Conservation (phyloP, 1,140 invertebrate species). For the Lordiphosa mommai region DNA sequence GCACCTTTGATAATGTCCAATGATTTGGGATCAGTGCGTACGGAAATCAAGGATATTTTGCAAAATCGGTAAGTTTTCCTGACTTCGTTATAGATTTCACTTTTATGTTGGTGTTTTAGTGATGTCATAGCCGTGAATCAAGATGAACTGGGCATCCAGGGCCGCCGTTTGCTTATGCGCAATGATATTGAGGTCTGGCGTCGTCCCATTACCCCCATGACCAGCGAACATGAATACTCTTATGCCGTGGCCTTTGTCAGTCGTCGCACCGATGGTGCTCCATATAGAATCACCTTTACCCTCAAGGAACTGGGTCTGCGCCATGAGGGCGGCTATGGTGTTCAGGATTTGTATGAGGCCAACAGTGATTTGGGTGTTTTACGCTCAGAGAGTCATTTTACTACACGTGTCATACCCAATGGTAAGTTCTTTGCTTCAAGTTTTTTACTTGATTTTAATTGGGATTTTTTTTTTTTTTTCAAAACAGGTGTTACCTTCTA, state of each 20-base stretch:
- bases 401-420: slow-evolving; percentile 68
- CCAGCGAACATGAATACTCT: slow-evolving; percentile 87
- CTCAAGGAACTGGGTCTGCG: slow-evolving; percentile 81
- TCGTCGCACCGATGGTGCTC: slow-evolving; percentile 85
- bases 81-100: slow-evolving; percentile 80
- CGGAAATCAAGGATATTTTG: slow-evolving; percentile 88
- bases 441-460: slow-evolving; percentile 6
- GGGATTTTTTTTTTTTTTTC: neutral
- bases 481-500: slow-evolving; percentile 76
- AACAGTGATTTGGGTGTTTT: slow-evolving; percentile 28
- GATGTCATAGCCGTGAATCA: slow-evolving; percentile 91
- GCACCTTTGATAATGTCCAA: slow-evolving; percentile 94
- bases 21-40: slow-evolving; percentile 87
- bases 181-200: slow-evolving; percentile 95
- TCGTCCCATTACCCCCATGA: slow-evolving; percentile 89
- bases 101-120: slow-evolving; percentile 80
- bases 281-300: slow-evolving; percentile 81
- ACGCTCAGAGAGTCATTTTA: slow-evolving; percentile 23
- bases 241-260: slow-evolving; percentile 94
- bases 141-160: slow-evolving; percentile 86
- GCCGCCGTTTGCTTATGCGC: slow-evolving; percentile 83
- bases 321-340: slow-evolving; percentile 78
- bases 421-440: slow-evolving; percentile 29
- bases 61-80: slow-evolving; percentile 81
- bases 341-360: slow-evolving; percentile 68